Conservation (phyloP, 2,888 invertebrate species). For the Lycaena phlaeas region DNA sequence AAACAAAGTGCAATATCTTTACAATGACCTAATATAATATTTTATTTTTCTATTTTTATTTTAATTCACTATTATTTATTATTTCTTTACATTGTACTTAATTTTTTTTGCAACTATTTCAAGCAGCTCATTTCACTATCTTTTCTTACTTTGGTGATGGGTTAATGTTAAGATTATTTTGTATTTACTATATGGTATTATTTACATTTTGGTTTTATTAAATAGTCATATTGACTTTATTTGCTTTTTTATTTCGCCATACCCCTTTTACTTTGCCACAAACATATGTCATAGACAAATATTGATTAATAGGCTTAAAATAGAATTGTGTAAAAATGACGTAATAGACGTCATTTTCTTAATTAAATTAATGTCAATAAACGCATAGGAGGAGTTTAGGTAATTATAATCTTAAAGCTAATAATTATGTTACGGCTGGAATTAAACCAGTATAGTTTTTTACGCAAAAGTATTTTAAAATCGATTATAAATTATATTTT, state of each 20-base stretch:
- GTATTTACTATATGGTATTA: conserved; percentile 39
- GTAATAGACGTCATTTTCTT: conserved; percentile 43
- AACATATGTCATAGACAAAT: neutral
- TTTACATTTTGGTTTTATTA: conserved; percentile 57
- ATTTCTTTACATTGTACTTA: conserved; percentile 12
- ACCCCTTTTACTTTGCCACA: conserved; percentile 6
- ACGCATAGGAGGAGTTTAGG: conserved; percentile 31
- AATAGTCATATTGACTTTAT: conserved; percentile 50
- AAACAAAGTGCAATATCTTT: conserved; percentile 23
- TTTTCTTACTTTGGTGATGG: conserved; percentile 40
- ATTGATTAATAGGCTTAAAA: conserved; percentile 3
- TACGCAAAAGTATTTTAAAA: conserved; percentile 40
- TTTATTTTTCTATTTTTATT: conserved; percentile 11
- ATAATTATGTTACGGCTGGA: conserved; percentile 31
- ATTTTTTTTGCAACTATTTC: conserved; percentile 14
- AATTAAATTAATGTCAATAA: conserved; percentile 49
- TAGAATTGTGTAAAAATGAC: conserved; percentile 37
- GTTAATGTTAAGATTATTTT: conserved; percentile 34
- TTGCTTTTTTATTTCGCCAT: conserved; percentile 32
- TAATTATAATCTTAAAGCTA: conserved; percentile 29
- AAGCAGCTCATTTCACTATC: conserved; percentile 16
- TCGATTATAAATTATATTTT: conserved; percentile 47
- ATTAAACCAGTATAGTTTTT: conserved; percentile 26
- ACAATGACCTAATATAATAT: conserved; percentile 20
- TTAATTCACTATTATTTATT: conserved; percentile 17